Evolutionary conservation across 35 echinoderm and acorn worm genomes (phyloP), one percentile per base, ranked within the genome.

Genomic region (Apostichopus californicus): DNA sequence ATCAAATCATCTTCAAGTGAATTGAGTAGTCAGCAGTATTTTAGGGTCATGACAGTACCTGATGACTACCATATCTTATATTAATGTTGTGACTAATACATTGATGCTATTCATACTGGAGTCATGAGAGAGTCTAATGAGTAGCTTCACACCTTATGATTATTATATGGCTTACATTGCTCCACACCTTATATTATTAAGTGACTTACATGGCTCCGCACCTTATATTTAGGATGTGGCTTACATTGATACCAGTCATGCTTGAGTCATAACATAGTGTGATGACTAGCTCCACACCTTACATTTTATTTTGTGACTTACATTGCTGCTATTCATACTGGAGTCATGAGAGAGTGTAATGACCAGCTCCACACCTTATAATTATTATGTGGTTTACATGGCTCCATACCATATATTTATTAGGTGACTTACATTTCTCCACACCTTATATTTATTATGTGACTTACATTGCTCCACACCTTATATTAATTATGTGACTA

Each of bases 231-330:
- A 66, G 1, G 1, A 8, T 12, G 6, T 2, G 63, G 6, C 63
- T 66, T 15, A 66, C 63, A 66, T 66, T 82, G 79, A 1, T 82
- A 8, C 58, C 71, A 54, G 83, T 92, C 66, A 91, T 92, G 26
- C 80, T 94, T 4, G 94, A 94, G 54, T 98, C 94, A 95, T 98
- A 94, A 21, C 96, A 98, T 0, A 98, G 87, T 88, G 93, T 93
- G 22, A 98, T 94, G 13, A 95, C 94, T n/a, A n/a, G n/a, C n/a
- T n/a, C n/a, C n/a, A n/a, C n/a, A n/a, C n/a, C n/a, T n/a, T n/a
- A n/a, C n/a, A n/a, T n/a, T n/a, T n/a, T n/a, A n/a, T n/a, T n/a
- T n/a, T n/a, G n/a, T n/a, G n/a, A n/a, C n/a, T n/a, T n/a, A n/a
- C n/a, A n/a, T n/a, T n/a, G n/a, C n/a, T n/a, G n/a, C n/a, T n/a